phyloP scores from a whole-genome alignment of 2,797 vertebrate species.

The Myotis vivesi region DNA sequence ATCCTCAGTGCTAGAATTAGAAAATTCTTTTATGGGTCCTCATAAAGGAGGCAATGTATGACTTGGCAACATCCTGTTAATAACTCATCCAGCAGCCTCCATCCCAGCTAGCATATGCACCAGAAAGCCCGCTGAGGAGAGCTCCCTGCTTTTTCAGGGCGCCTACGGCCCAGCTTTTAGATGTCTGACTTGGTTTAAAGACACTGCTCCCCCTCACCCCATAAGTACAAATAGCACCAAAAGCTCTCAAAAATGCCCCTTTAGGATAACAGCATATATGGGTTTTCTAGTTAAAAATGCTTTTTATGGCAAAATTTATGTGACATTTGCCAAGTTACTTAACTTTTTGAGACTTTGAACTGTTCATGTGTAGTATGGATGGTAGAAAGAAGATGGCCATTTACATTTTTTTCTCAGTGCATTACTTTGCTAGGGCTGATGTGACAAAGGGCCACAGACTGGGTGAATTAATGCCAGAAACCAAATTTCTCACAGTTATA shows the following conservation, averaged over 20 bases:
- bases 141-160: neutral
- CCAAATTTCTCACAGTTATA: neutral
- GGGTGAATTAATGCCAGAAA: neutral
- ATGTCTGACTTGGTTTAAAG: neutral
- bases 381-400: neutral
- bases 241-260: neutral
- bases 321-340: neutral
- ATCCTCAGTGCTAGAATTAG: neutral
- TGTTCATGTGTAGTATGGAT: neutral
- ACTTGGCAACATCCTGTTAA: neutral
- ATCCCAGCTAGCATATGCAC: neutral
- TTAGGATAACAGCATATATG: neutral
- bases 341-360: neutral
- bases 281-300: neutral
- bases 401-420: neutral
- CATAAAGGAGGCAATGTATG: neutral
- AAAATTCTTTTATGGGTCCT: neutral
- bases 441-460: neutral
- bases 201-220: fast-evolving
- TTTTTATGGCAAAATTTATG: neutral
- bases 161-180: neutral
- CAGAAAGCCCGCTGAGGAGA: conserved; percentile 3
- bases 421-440: neutral
- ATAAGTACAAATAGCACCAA: neutral
- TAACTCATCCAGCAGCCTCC: neutral